Percentiles rank a stretch among this genome's conserved stretches.
Evolutionary conservation across 2,797 vertebrate genomes (phyloP).

Genomic region (Furcifer pardalis): DNA sequence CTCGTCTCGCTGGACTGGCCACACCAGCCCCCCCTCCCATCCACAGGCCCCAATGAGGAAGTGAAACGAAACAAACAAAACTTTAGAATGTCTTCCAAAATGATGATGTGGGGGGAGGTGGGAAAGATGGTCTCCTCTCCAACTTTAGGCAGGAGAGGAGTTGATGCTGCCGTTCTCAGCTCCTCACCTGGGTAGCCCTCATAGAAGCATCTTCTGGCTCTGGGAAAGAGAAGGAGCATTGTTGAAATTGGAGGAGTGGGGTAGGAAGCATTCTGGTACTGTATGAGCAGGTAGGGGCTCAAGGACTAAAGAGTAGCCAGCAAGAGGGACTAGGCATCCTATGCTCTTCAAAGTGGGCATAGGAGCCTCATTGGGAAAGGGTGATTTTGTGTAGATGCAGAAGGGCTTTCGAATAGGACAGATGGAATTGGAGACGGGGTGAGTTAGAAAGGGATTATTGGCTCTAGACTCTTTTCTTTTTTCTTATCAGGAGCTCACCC

Average conservation of each 20-base stretch:
- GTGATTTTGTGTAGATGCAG: not conserved
- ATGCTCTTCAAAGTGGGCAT: not conserved
- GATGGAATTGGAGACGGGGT: not conserved
- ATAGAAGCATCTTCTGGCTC: not conserved
- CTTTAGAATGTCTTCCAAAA: constrained; percentile 50
- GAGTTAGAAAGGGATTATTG: not conserved
- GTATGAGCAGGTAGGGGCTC: not conserved
- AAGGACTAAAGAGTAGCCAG: not conserved
- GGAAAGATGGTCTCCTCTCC: constrained; percentile 1
- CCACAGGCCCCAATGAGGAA: constrained; percentile 31
- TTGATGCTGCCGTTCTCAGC: constrained; percentile 31
- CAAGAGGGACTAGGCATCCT: not conserved
- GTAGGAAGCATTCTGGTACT: not conserved
- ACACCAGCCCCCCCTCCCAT: constrained; percentile 11
- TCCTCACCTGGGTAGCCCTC: not conserved
- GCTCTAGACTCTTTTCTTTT: no score
- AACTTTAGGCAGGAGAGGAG: constrained; percentile 9
- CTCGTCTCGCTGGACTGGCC: constrained; percentile 39
- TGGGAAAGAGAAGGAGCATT: not conserved
- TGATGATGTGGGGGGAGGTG: constrained; percentile 30
- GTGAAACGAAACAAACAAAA: constrained; percentile 40
- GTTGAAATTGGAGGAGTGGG: not conserved
- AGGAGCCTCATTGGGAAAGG: not conserved
- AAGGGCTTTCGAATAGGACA: not conserved
- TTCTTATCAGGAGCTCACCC: no score